Evolutionary conservation across 2,888 invertebrate genomes (phyloP).

Genomic region (Ophraella communa): DNA sequence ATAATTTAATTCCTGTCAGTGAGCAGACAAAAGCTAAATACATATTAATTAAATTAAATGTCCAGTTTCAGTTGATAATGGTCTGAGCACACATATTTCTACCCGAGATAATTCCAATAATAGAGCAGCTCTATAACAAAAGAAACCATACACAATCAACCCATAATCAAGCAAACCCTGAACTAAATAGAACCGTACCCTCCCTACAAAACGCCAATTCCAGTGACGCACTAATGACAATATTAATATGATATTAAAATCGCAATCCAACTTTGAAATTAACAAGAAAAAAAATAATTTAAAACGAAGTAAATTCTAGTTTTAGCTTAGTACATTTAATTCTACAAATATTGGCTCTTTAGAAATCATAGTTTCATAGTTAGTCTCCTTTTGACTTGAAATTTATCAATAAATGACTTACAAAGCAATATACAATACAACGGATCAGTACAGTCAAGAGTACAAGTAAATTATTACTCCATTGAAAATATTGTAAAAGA

Average conservation of each 20-base stretch:
- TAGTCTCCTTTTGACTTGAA: too few species aligned
- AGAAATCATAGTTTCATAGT: too few species aligned
- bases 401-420: too few species aligned
- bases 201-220: not conserved
- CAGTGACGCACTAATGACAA: not conserved
- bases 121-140: slow-evolving; percentile 5
- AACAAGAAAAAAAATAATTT: not conserved
- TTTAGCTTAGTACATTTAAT: too few species aligned
- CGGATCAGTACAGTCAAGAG: too few species aligned
- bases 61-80: not conserved
- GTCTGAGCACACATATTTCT: not conserved
- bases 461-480: too few species aligned
- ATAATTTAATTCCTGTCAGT: not conserved
- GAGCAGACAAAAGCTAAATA: not conserved
- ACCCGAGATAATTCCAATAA: not conserved
- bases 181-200: slow-evolving; percentile 12
- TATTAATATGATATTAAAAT: not conserved
- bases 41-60: not conserved
- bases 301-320: too few species aligned
- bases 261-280: too few species aligned
- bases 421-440: too few species aligned
- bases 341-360: too few species aligned
- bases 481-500: too few species aligned
- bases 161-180: slow-evolving; percentile 13
- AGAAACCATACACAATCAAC: slow-evolving; percentile 12